Percentiles rank a stretch among this genome's conserved stretches.
phyloP scores from a whole-genome alignment of 2,797 vertebrate species.

The Tympanoctomys barrerae region DNA sequence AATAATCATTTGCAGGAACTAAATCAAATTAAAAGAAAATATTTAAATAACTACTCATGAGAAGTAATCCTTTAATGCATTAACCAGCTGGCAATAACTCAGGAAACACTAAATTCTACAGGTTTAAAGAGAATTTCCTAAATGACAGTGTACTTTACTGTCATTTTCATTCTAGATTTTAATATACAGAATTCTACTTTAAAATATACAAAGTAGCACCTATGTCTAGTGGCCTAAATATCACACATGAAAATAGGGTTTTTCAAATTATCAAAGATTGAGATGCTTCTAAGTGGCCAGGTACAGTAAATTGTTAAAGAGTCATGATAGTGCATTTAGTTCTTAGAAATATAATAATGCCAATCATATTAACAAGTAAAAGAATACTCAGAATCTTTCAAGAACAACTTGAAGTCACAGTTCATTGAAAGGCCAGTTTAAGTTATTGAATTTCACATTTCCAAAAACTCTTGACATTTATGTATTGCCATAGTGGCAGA shows the following conservation, averaged over 20 bases:
- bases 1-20: constrained; percentile 80
- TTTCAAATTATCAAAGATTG: constrained; percentile 64
- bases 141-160: neutral
- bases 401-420: neutral
- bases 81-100: constrained; percentile 71
- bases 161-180: constrained; percentile 32
- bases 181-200: constrained; percentile 71
- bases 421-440: constrained; percentile 57
- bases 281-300: constrained; percentile 9
- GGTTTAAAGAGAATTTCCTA: constrained; percentile 31
- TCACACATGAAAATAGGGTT: constrained; percentile 31
- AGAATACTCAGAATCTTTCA: constrained; percentile 50
- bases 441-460: constrained; percentile 61
- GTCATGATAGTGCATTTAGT: constrained; percentile 49
- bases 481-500: constrained; percentile 57
- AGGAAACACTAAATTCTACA: constrained; percentile 61
- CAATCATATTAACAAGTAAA: constrained; percentile 41
- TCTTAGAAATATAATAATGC: constrained; percentile 39
- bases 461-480: constrained; percentile 50
- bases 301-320: constrained; percentile 65
- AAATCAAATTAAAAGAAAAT: constrained; percentile 78
- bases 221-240: constrained; percentile 38
- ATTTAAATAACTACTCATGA: constrained; percentile 76
- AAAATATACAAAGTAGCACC: constrained; percentile 14
- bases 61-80: constrained; percentile 76